Conservation (phyloP, 1,140 invertebrate genomes). For the Pseudomyrmex pallidus region DNA sequence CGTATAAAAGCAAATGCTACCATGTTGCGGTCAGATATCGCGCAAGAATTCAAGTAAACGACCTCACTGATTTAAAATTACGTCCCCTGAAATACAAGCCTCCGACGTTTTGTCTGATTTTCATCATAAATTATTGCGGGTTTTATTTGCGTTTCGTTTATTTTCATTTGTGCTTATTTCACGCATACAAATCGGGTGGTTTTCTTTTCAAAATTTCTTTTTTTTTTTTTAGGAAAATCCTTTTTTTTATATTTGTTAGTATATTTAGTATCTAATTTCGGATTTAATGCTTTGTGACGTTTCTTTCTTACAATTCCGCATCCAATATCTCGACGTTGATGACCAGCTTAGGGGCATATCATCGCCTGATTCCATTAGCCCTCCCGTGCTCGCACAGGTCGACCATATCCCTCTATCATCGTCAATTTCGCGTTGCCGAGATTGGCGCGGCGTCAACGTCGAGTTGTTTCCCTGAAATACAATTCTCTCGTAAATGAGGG, state of each 20-base stretch:
- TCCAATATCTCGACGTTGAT: background rate
- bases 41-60: conserved; percentile 12
- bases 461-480: background rate
- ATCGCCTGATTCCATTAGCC: conserved; percentile 1
- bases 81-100: background rate
- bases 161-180: background rate
- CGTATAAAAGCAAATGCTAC: conserved; percentile 37
- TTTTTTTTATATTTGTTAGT: no score
- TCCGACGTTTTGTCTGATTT: background rate
- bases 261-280: background rate
- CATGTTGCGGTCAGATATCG: conserved; percentile 28
- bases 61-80: conserved; percentile 31
- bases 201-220: background rate
- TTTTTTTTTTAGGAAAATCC: no score
- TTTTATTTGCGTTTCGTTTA: background rate
- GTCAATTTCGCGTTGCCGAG: conserved; percentile 15
- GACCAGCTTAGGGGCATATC: background rate
- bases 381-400: background rate
- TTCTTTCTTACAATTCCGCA: background rate
- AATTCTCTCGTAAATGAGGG: conserved; percentile 48
- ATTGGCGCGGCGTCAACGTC: background rate
- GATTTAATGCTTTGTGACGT: background rate
- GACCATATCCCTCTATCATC: conserved; percentile 3
- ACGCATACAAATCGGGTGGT: no score
- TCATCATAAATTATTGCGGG: background rate